Percentiles rank a stretch among this genome's conserved stretches.
Evolutionary conservation across 2,888 invertebrate genomes (phyloP).

Genomic region (Blera fallax): DNA sequence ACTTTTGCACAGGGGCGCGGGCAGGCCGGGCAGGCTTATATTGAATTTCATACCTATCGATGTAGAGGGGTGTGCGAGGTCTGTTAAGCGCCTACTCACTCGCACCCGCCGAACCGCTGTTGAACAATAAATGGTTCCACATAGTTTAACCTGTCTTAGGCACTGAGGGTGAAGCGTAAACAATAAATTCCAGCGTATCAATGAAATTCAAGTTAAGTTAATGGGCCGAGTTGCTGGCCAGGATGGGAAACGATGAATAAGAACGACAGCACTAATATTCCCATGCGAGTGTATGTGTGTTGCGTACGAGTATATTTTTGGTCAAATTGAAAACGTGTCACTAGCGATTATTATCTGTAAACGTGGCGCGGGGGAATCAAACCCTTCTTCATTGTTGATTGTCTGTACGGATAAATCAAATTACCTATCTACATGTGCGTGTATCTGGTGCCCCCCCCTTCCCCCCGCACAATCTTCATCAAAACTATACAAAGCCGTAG

Average conservation of each 20-base stretch:
- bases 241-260: neutral
- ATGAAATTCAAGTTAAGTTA: constrained; percentile 60
- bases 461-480: constrained; percentile 29
- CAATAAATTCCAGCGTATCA: constrained; percentile 58
- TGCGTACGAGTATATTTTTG: neutral
- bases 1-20: constrained; percentile 49
- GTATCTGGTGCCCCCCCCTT: neutral
- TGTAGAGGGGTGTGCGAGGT: neutral
- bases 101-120: neutral
- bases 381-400: constrained; percentile 19
- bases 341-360: constrained; percentile 43
- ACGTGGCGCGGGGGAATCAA: constrained; percentile 5
- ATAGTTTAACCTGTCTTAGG: constrained; percentile 53
- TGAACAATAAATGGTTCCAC: constrained; percentile 59
- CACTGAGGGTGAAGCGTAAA: constrained; percentile 47
- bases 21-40: constrained; percentile 50
- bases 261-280: neutral
- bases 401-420: constrained; percentile 14
- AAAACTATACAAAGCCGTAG: constrained; percentile 65
- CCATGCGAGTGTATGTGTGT: neutral
- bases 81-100: constrained; percentile 9
- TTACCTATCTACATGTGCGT: neutral
- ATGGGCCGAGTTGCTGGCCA: constrained; percentile 37
- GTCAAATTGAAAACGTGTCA: constrained; percentile 34
- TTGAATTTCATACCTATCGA: constrained; percentile 63